These are phyloP conservation scores for Ichneumoninae sp. DNA, from an alignment of 2,888 invertebrate genomes.

Conservation along the genomic window DNA sequence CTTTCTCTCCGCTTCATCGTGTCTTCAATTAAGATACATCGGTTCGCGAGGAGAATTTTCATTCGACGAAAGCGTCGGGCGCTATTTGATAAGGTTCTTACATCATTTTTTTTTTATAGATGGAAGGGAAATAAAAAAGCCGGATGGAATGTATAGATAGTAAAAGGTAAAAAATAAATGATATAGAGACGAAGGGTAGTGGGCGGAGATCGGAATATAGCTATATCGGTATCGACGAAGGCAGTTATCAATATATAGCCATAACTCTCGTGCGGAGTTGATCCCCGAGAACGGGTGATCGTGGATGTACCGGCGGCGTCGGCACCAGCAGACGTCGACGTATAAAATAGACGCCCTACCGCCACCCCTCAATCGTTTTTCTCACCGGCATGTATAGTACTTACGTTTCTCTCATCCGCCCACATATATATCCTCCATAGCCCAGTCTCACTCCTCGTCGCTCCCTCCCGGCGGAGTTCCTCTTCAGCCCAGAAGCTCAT, in stretches of 20 bases:
- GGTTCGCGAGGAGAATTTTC: conserved; percentile 2
- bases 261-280: conserved; percentile 49
- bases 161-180: conserved; percentile 41
- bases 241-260: conserved; percentile 56
- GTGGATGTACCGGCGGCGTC: conserved; percentile 52
- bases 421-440: not conserved
- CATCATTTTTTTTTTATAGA: not conserved
- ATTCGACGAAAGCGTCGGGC: not conserved
- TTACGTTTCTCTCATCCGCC: conserved; percentile 39
- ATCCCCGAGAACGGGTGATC: conserved; percentile 36
- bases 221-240: conserved; percentile 35
- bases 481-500: conserved; percentile 52
- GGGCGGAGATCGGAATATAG: not conserved
- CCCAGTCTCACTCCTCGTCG: not conserved
- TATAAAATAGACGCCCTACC: conserved; percentile 52
- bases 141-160: conserved; percentile 18
- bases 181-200: conserved; percentile 15
- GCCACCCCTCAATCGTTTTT: conserved; percentile 59
- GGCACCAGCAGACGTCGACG: conserved; percentile 58
- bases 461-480: conserved; percentile 35
- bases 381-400: conserved; percentile 49
- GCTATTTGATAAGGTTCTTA: not conserved
- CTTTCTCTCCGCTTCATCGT: not conserved
- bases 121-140: conserved; percentile 38
- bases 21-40: not conserved